These are phyloP conservation scores for Unio delphinus DNA, from an alignment of 2,888 invertebrate genomes.

Conservation along the genomic window DNA sequence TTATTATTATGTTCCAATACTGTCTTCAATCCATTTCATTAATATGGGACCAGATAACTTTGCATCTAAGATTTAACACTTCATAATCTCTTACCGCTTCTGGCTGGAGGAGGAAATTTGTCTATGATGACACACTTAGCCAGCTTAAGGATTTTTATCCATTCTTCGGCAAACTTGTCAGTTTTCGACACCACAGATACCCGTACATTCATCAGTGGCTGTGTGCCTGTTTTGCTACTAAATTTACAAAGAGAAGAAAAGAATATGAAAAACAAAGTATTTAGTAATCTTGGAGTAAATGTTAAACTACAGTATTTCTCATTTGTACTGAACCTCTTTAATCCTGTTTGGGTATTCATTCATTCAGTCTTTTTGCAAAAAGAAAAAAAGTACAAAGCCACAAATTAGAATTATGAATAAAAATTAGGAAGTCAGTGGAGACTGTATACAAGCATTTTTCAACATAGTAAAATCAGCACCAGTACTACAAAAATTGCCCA, in stretches of 20 bases:
- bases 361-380: no score
- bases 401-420: no score
- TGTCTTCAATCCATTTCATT: no score
- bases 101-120: slow-evolving; percentile 27
- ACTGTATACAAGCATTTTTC: no score
- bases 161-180: slow-evolving; percentile 52
- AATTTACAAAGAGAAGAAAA: background rate
- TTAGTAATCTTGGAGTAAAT: background rate
- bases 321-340: background rate
- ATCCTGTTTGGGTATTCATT: background rate
- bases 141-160: slow-evolving; percentile 54
- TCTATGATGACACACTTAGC: slow-evolving; percentile 50
- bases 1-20: no score
- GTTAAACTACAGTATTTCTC: background rate
- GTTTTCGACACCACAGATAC: slow-evolving; percentile 49
- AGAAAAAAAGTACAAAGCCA: no score
- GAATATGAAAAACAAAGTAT: no score
- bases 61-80: no score
- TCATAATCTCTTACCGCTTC: background rate
- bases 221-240: slow-evolving; percentile 38
- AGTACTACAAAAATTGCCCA: no score
- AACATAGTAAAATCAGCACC: no score
- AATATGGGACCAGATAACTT: no score
- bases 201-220: slow-evolving; percentile 31
- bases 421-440: no score